Conservation (phyloP, 2,113 vertebrate genomes). For the Passer montanus region DNA sequence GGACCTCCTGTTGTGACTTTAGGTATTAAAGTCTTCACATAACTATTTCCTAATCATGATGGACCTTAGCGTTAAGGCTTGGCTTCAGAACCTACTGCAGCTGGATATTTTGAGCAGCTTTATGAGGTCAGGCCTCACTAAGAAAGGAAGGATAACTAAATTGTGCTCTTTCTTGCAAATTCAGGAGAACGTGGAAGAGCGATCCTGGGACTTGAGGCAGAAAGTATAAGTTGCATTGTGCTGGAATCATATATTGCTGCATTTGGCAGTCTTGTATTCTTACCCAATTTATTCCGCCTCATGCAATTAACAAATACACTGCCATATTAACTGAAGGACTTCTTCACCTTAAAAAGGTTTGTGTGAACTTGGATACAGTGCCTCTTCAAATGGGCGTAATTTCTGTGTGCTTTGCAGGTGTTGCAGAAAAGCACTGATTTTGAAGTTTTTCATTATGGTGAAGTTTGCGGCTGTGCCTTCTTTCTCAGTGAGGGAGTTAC, state of each 20-base stretch:
- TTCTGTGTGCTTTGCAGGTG: background rate
- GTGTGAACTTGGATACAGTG: background rate
- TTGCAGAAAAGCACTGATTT: background rate
- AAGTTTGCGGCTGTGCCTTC: background rate
- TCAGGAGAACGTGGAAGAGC: background rate
- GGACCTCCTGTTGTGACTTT: background rate
- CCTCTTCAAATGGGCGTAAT: background rate
- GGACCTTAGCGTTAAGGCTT: background rate
- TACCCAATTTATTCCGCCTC: background rate
- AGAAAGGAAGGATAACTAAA: background rate
- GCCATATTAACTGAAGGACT: background rate
- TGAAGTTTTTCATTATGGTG: background rate
- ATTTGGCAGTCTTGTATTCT: background rate
- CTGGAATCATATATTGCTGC: background rate
- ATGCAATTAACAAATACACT: rapidly evolving
- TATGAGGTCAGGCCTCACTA: background rate
- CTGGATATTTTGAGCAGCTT: background rate
- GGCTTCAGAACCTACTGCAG: background rate
- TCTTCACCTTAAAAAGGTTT: background rate
- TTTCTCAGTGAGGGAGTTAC: background rate
- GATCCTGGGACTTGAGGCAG: rapidly evolving
- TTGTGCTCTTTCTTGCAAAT: background rate
- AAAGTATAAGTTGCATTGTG: rapidly evolving
- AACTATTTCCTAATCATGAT: background rate
- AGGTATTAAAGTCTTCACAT: background rate